Evolutionary conservation across 1,140 invertebrate genomes (phyloP).

Genomic region (Pygmarrhopalites habei): DNA sequence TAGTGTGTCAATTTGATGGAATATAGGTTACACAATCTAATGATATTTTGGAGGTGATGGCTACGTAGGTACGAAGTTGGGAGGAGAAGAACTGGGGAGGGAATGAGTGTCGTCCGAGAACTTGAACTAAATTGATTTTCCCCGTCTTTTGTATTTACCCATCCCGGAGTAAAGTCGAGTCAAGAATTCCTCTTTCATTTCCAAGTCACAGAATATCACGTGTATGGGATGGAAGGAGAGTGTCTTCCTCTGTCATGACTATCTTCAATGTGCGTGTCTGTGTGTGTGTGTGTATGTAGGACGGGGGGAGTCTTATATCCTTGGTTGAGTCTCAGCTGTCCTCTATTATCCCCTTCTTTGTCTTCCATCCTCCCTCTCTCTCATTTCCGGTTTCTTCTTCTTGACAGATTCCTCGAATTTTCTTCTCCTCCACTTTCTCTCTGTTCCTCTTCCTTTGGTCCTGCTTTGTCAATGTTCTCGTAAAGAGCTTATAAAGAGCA

Average conservation of each 20-base stretch:
- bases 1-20: neutral
- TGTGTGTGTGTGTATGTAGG: slow-evolving; percentile 2
- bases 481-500: neutral
- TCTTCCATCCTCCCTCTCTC: neutral
- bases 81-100: too few relatives aligned
- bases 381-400: too few relatives aligned
- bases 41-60: neutral
- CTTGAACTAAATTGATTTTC: neutral
- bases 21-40: neutral
- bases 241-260: neutral
- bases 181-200: neutral
- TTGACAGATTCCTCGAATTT: too few relatives aligned
- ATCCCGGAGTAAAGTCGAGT: neutral
- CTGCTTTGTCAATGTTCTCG: neutral
- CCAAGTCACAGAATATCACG: neutral
- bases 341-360: neutral
- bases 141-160: neutral
- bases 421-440: neutral
- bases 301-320: neutral
- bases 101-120: too few relatives aligned
- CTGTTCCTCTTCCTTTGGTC: neutral
- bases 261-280: neutral
- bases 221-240: neutral
- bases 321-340: neutral
- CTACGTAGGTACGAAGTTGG: neutral